Conservation (phyloP, 2,797 vertebrate species). For the Karalla daura region DNA sequence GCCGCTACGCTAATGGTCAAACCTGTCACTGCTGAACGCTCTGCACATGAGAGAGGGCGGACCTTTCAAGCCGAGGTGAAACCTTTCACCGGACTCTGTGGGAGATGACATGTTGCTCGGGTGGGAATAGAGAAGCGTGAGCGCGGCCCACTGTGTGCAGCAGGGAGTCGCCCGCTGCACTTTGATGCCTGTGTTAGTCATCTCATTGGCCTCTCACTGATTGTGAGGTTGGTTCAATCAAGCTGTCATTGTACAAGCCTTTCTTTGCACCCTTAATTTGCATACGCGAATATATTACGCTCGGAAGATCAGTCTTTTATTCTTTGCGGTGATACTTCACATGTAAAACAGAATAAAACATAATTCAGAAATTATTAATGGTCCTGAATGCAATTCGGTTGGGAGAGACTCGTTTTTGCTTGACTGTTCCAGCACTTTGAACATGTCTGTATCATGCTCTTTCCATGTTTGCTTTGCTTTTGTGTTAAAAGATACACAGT, state of each 20-base stretch:
- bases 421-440: too few relatives aligned
- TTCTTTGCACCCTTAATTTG: neutral
- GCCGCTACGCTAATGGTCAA: neutral
- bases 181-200: neutral
- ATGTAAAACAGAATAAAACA: neutral
- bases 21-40: neutral
- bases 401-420: too few relatives aligned
- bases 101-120: too few relatives aligned
- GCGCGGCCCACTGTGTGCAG: neutral
- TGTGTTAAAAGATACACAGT: too few relatives aligned
- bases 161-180: neutral
- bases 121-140: neutral
- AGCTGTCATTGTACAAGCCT: neutral
- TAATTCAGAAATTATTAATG: neutral
- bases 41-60: neutral
- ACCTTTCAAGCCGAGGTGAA: slow-evolving; percentile 7
- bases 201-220: neutral
- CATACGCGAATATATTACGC: neutral
- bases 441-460: neutral
- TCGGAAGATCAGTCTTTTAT: neutral
- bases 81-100: too few relatives aligned
- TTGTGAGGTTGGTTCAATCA: slow-evolving; percentile 1
- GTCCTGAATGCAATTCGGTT: neutral
- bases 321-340: neutral
- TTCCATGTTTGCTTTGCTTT: neutral